Conservation (phyloP, 23 tunicate species). For the Oikopleura albicans region DNA sequence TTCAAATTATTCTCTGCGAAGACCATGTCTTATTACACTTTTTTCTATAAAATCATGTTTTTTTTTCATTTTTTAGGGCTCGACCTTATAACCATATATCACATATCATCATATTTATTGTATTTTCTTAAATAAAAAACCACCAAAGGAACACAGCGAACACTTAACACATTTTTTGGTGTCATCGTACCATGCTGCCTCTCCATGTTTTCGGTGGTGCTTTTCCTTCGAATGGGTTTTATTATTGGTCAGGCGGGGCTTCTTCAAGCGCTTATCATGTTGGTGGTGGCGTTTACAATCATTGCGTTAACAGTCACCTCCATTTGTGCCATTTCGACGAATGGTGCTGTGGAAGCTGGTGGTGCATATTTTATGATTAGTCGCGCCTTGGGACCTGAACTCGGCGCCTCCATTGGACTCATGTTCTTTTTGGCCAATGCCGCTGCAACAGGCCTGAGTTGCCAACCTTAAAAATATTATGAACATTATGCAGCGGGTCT, state of each 20-base stretch:
- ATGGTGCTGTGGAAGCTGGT: conserved; percentile 99
- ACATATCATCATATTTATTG: no score
- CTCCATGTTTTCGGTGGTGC: conserved; percentile 90
- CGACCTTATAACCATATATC: no score
- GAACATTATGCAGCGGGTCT: no score
- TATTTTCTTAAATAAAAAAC: no score
- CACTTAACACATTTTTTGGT: conserved; percentile 52
- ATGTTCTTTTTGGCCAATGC: conserved; percentile 93
- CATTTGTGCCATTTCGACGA: conserved; percentile 88
- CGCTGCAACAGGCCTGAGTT: conserved; percentile 28
- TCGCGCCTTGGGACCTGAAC: conserved; percentile 92
- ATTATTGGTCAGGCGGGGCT: conserved; percentile 94
- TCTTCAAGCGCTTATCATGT: conserved; percentile 21
- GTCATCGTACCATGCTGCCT: conserved; percentile 92
- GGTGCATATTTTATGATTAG: conserved; percentile 99
- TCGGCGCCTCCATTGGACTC: conserved; percentile 89
- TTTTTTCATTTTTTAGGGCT: no score
- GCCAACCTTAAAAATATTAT: no score
- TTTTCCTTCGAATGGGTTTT: conserved; percentile 95
- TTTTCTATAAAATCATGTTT: no score
- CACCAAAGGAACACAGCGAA: no score
- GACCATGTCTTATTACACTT: no score
- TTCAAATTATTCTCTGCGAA: no score
- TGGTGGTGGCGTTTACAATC: conserved; percentile 46
- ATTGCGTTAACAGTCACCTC: conserved; percentile 74